phyloP scores from a whole-genome alignment of 2,888 invertebrate species.

The Thelaira solivaga region DNA sequence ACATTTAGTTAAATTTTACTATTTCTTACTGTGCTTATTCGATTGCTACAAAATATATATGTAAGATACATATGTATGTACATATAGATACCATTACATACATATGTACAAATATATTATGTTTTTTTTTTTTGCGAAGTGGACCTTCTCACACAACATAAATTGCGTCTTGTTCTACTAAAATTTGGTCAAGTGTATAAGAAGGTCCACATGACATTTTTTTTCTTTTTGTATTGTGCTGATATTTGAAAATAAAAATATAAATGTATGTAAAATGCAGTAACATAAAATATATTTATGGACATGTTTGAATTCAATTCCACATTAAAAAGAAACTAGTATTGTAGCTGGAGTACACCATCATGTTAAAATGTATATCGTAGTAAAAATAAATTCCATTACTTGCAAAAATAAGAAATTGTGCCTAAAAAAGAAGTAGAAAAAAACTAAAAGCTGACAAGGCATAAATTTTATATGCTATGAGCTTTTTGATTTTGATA shows the following conservation, averaged over 20 bases:
- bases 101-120: not conserved
- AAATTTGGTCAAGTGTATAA: not conserved
- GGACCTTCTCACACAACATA: not conserved
- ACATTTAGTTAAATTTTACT: slow-evolving; percentile 4
- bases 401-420: slow-evolving; percentile 21
- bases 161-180: not conserved
- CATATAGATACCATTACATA: not conserved
- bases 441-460: slow-evolving; percentile 32
- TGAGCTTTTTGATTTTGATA: not conserved
- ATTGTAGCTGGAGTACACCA: too few species aligned
- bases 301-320: slow-evolving; percentile 55
- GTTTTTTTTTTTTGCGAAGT: not conserved
- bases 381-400: slow-evolving; percentile 35
- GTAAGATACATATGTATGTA: not conserved
- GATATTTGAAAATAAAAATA: slow-evolving; percentile 48
- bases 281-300: slow-evolving; percentile 61
- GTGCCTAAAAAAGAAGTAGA: too few species aligned
- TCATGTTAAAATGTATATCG: slow-evolving; percentile 9
- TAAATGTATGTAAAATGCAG: too few species aligned
- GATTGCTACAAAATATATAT: slow-evolving; percentile 8
- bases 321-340: slow-evolving; percentile 19
- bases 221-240: slow-evolving; percentile 36
- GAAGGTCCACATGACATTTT: not conserved
- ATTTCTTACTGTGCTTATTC: not conserved
- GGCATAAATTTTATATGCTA: slow-evolving; percentile 19